Conservation (phyloP, 2,113 vertebrate species). For the Apaloderma vittatum region DNA sequence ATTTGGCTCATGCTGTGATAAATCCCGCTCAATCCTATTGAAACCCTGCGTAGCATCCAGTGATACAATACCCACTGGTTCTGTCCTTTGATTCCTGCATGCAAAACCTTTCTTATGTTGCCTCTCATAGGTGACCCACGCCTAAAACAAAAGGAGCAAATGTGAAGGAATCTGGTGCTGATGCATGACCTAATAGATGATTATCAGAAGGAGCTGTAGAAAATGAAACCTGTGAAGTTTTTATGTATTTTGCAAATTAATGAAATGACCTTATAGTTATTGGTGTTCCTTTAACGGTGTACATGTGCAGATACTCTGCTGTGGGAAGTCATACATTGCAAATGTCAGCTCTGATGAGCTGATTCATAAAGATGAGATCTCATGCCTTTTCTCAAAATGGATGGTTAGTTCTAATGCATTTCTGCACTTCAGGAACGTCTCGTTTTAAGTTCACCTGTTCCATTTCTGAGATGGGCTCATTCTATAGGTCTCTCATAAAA, state of each 20-base stretch:
- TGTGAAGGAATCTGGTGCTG: neutral
- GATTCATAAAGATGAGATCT: neutral
- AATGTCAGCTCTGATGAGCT: neutral
- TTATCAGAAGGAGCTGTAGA: neutral
- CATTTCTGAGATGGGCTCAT: neutral
- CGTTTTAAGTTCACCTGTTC: neutral
- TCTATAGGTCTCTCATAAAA: neutral
- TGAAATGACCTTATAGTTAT: neutral
- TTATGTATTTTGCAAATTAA: neutral
- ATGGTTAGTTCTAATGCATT: neutral
- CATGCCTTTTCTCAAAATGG: neutral
- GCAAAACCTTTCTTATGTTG: neutral
- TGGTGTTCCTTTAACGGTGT: neutral
- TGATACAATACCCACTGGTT: neutral
- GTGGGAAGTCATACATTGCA: neutral
- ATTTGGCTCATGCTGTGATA: conserved; percentile 42
- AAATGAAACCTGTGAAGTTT: neutral
- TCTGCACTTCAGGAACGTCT: neutral
- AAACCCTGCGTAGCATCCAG: neutral
- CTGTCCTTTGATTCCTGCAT: neutral
- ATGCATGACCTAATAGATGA: neutral
- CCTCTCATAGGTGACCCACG: neutral
- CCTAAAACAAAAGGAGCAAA: neutral
- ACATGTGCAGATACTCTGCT: neutral
- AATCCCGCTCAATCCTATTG: conserved; percentile 40